Evolutionary conservation across 92 coral and sea anemone genomes (phyloP), one percentile per base, ranked within the genome.

Genomic region (Bergia sp.): DNA sequence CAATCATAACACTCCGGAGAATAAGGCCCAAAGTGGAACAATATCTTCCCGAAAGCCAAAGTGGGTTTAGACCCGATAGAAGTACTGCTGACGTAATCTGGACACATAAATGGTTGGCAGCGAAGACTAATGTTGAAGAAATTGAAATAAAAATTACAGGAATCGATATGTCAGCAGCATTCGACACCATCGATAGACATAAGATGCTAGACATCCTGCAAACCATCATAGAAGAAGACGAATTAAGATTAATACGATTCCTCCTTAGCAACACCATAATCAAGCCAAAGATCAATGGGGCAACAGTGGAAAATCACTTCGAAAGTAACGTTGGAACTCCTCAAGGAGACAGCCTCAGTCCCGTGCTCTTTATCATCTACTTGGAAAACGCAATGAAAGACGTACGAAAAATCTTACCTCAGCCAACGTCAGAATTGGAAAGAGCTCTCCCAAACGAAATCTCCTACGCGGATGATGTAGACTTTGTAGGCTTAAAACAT

Each of bases 321-420:
- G 29, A 71, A 71, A 29, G 29, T 16, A 71, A 71, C 37, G 37
- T 71, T 16, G 76, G 76, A 29, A 71, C 76, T 71, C 76, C 76
- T 16, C 76, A 71, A 71, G 76, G 76, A 71, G 8, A 71, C 76
- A 71, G 76, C 37, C 76, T 71, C 76, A 71, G 76, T 71, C 76
- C 76, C 37, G 76, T 71, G 76, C 76, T 71, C 29, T 71, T 71
- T 29, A 29, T 71, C 23, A 71, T 71, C 76, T 71, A 71, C 0
- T 29, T 71, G 23, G 76, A 71, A 71, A 18, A 71, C 37, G 76
- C 76, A 18, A 16, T 71, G 37, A 71, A 29, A 71, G 76, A 71
- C 23, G 29, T 71, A 71, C 23, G 76, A 71, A 18, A 71, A 71
- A 71, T 57, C 65, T 57, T 57, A 57, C 65, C 65, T 57, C 65